Base-by-base conservation (phyloP, 2,113 vertebrate genomes). In the Prinia subflava region DNA sequence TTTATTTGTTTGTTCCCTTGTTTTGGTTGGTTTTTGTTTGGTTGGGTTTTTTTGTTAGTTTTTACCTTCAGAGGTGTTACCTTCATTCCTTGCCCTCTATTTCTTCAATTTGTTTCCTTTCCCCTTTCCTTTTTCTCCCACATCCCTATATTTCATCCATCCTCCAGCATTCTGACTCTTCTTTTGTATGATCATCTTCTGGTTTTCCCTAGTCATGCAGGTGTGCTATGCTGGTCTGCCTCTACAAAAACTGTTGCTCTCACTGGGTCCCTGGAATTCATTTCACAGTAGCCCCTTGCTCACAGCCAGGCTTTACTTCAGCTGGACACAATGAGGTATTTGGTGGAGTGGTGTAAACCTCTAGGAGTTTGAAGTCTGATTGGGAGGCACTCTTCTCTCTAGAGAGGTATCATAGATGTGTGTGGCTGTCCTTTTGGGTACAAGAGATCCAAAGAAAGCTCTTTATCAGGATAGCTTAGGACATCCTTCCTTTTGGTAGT, bases 221-320 rank as follows among this genome's bases (percentile, higher is more conserved):
- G 57, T 7, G 1, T 6, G 10, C 20, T 35, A 7, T 7, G 28
- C 16, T 9, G 2, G 39, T 24, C 64, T 73, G 21, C 33, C 20
- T 21, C 53, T 0, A 4, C 33, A 88, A 18, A 23, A 16, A 56
- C 14, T 0, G 1, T 8, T 21, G 25, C 17, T 74, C 39, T 59
- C 52, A 6, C 4, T 2, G 1, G 30, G 21, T 55, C 56, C 14
- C 27, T 22, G n/a, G 11, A 46, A 28, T 47, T 83, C 39, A 19
- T 18, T 39, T 35, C 7, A 6, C 27, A 74, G 14, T 25, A 44
- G 56, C 16, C 2, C 1, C 31, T 69, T 55, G 21, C 41, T 77
- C 46, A 3, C 41, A 68, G 49, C 18, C 44, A n/a, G 68, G 31
- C 59, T 82, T 81, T 56, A 3, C 37, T 60, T 39, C 37, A 53